Conservation (phyloP, 2,113 vertebrate genomes). For the Parus major region DNA sequence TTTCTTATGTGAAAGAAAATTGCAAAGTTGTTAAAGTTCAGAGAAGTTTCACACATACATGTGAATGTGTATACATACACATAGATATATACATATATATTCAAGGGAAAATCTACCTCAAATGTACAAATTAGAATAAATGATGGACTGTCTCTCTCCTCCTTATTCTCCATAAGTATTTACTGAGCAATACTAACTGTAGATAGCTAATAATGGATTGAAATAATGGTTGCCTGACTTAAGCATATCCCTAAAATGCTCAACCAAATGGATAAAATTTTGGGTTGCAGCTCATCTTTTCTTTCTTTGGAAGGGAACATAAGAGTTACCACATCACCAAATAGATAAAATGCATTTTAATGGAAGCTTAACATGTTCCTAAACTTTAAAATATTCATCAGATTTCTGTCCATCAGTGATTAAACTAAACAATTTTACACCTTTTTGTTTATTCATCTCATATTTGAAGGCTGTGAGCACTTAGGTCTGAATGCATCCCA, state of each 20-base stretch:
- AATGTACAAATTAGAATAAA: neutral
- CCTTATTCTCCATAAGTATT: neutral
- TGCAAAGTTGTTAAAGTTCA: neutral
- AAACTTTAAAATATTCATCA: neutral
- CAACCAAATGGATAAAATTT: neutral
- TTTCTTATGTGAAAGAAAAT: constrained; percentile 5
- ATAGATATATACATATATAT: neutral
- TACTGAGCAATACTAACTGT: neutral
- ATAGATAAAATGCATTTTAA: neutral
- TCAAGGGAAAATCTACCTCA: neutral
- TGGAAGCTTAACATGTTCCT: neutral
- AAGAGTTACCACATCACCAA: neutral
- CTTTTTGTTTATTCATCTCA: neutral
- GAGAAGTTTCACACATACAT: fast-evolving
- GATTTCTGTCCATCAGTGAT: neutral
- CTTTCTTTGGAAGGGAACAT: neutral
- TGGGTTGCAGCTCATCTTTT: neutral
- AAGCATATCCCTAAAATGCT: neutral
- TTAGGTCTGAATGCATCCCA: neutral
- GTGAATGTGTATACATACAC: neutral
- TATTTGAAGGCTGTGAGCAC: neutral
- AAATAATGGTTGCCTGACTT: neutral
- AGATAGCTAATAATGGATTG: neutral
- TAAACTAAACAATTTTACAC: neutral
- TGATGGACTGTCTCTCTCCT: neutral